Base-by-base conservation (phyloP, 1,140 invertebrate species). In the Diuraphis noxia region DNA sequence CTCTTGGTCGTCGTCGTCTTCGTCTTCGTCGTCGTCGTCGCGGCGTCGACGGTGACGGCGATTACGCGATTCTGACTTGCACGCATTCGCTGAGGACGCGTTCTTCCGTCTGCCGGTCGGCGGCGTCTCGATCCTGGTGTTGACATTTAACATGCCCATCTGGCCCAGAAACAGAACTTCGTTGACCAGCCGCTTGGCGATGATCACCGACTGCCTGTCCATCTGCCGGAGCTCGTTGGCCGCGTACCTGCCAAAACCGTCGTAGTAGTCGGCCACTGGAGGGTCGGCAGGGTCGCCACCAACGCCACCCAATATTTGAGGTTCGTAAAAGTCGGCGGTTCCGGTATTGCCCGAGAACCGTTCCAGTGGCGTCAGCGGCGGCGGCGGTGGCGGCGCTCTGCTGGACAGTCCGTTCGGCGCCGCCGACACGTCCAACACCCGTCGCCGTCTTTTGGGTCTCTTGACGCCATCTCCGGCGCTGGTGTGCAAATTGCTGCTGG, bases 171-270 rank as follows among this genome's bases (percentile, higher is more conserved):
- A 91, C 89, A 91, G n/a, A 2, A 81, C 89, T 41, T 91, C 89
- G 77, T 91, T 91, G 19, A 81, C 38, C 77, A 91, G 43, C 34
- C 89, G 41, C n/a, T 91, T 91, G 72, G 89, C 89, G 10, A 91
- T 91, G 63, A 91, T 91, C 77, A 91, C 89, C 72, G 89, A 91
- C 77, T 91, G 89, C 6, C 89, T 46, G 43, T 91, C 89, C 89
- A 91, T 91, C 34, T 91, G 89, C 46, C 89, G 77, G 23, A 91
- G 77, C 43, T 91, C 89, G 72, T 91, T 91, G 21, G 89, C 89
- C 34, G 40, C 89, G 89, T 91, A 91, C 41, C 77, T 23, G 23
- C 89, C 89, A 46, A 91, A 91, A 49, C 89, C 89, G n/a, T 91
- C 77, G 25, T 91, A 91, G 34, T 91, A 91, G 34, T 91, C 89